A percentile compares a stretch with the other conserved stretches of the same genome.
These are phyloP conservation scores for Aphidoletes aphidimyza DNA, from an alignment of 2,888 invertebrate species.

Conservation along the genomic window DNA sequence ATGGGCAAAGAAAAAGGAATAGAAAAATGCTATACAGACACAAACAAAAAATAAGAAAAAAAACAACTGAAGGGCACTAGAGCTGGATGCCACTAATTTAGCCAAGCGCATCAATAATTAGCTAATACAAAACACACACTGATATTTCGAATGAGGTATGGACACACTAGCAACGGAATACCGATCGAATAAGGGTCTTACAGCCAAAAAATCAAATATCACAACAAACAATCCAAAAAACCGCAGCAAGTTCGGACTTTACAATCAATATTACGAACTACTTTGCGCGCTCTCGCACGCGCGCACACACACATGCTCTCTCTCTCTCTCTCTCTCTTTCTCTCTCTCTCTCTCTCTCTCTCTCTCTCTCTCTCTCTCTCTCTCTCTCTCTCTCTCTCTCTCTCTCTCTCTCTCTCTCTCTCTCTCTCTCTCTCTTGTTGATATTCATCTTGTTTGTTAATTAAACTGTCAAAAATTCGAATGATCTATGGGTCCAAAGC, in stretches of 20 bases:
- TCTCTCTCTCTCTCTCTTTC: too few species aligned
- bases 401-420: not conserved
- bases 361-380: not conserved
- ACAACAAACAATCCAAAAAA: not conserved
- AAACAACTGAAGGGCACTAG: not conserved
- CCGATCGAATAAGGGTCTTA: too few species aligned
- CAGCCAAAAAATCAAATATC: constrained; percentile 8
- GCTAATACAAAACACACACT: not conserved
- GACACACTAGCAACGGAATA: too few species aligned
- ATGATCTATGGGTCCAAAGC: constrained; percentile 34
- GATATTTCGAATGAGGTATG: not conserved
- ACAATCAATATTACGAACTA: not conserved
- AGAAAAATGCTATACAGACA: not conserved
- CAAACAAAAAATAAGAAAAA: not conserved
- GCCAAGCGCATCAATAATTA: constrained; percentile 29
- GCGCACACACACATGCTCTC: not conserved
- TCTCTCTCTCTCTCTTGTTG: not conserved
- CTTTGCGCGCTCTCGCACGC: not conserved
- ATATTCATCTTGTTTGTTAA: constrained; percentile 41
- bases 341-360: not conserved
- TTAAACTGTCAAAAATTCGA: constrained; percentile 49
- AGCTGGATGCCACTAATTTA: constrained; percentile 32
- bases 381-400: not conserved
- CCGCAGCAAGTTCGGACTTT: not conserved
- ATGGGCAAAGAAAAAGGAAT: not conserved